Base-by-base conservation (phyloP, 2,888 invertebrate species). In the Schizotus pectinicornis region DNA sequence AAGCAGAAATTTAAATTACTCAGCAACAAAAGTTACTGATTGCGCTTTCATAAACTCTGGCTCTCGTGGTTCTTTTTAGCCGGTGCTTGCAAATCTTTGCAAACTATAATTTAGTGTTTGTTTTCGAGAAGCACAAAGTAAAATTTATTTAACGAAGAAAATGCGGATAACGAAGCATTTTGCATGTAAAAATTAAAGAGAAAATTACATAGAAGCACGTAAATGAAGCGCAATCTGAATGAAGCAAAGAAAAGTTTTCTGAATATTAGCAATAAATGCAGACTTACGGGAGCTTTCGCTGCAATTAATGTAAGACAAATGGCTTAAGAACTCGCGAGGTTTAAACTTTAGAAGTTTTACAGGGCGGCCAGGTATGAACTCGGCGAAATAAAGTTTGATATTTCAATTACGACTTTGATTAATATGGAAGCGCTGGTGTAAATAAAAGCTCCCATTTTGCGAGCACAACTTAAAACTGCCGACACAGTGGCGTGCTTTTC, bases 321-420 rank as follows among this genome's bases (percentile, higher is more conserved):
- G 61, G 58, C 62, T 67, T 61, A 61, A 60, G 63, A 57, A 65
- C 43, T 62, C 55, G 2, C 13, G 59, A 43, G 51, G 56, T 43
- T 62, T 60, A 63, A 64, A 65, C 54, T 67, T 61, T 34, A 38
- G 51, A 53, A 65, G 64, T 62, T 67, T 61, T 62, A 62, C 63
- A 63, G 57, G 52, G 52, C 59, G 56, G 55, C 56, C 57, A 65
- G 65, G 67, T 67, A 66, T 56, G 64, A 67, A 67, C 61, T 67
- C 64, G 53, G 61, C 56, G 61, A 59, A 63, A 66, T 63, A 64
- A 67, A 67, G 65, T 59, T 59, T 50, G 63, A 63, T 63, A 63
- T 61, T 61, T 61, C 60, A 63, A 63, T 63, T 63, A 63, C 52
- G 50, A 52, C 63, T 63, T 58, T 63, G 63, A 63, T 63, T 60